Conservation (phyloP, 2,797 vertebrate species). For the Sebastes itinus region DNA sequence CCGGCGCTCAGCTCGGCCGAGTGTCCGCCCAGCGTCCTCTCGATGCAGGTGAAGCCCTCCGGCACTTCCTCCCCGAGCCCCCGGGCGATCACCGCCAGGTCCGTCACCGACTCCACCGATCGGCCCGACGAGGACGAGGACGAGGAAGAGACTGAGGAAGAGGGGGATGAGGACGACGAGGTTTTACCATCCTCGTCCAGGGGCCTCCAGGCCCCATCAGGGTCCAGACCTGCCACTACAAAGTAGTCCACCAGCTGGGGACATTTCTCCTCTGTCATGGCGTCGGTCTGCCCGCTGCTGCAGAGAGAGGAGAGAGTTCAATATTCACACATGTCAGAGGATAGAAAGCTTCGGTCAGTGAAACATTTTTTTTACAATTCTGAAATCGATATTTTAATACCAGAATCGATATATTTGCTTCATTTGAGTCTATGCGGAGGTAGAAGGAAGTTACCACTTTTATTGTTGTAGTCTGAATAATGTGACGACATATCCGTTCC, state of each 20-base stretch:
- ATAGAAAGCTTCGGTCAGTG: no score
- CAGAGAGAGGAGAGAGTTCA: not conserved
- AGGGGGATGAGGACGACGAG: not conserved
- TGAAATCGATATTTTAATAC: no score
- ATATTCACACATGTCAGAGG: no score
- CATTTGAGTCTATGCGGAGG: no score
- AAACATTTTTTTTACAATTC: no score
- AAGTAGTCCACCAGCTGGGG: slow-evolving; percentile 97
- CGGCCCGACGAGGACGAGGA: slow-evolving; percentile 54
- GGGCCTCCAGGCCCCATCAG: slow-evolving; percentile 71
- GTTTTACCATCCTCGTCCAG: slow-evolving; percentile 83
- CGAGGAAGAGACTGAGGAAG: slow-evolving; percentile 6
- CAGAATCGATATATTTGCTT: no score
- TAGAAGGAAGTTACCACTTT: no score
- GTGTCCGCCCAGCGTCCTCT: slow-evolving; percentile 88
- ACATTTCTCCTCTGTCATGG: slow-evolving; percentile 93
- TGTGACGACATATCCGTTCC: no score
- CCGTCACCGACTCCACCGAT: slow-evolving; percentile 87
- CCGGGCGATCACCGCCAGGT: slow-evolving; percentile 90
- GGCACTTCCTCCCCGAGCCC: slow-evolving; percentile 93
- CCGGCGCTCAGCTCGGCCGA: slow-evolving; percentile 90
- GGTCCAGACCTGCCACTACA: slow-evolving; percentile 90
- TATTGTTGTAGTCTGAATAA: no score
- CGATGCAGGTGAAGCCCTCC: slow-evolving; percentile 95
- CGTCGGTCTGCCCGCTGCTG: slow-evolving; percentile 78